Conservation (phyloP, 1,140 invertebrate genomes). For the Drosophila athabasca region DNA sequence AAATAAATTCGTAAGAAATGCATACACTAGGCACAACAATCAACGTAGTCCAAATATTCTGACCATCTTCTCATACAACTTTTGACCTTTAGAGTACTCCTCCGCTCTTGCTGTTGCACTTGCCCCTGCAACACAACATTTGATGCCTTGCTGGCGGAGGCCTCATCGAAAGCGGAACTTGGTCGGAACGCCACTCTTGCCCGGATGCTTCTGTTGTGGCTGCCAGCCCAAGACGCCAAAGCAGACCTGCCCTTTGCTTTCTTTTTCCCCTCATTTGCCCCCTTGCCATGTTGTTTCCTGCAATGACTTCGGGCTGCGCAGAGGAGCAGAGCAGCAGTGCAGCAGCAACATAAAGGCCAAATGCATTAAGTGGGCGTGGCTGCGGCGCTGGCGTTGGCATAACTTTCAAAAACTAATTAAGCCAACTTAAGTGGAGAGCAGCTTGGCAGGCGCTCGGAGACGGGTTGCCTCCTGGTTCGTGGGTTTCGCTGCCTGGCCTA, state of each 20-base stretch:
- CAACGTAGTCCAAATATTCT: too few species aligned
- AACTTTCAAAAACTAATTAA: conserved; percentile 83
- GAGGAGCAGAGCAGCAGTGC: not conserved
- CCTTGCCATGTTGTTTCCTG: conserved; percentile 31
- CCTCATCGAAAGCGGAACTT: conserved; percentile 33
- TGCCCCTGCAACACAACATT: conserved; percentile 22
- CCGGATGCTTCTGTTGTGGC: conserved; percentile 57
- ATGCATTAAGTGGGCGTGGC: conserved; percentile 76
- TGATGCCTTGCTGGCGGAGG: conserved; percentile 19
- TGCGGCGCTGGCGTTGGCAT: conserved; percentile 65
- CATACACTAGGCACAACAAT: too few species aligned
- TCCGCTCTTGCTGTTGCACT: too few species aligned
- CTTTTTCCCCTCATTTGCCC: too few species aligned
- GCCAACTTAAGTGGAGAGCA: conserved; percentile 78
- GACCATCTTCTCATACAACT: too few species aligned
- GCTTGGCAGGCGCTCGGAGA: conserved; percentile 32
- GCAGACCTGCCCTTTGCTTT: conserved; percentile 33
- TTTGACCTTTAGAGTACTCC: too few species aligned
- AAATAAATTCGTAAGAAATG: too few species aligned
- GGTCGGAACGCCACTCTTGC: conserved; percentile 21
- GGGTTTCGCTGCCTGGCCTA: conserved; percentile 48
- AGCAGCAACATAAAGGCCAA: conserved; percentile 30
- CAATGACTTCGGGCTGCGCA: conserved; percentile 42
- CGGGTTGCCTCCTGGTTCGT: conserved; percentile 5
- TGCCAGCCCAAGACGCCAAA: conserved; percentile 46